Conservation (phyloP, 2,888 invertebrate species). For the Melieria omissa region DNA sequence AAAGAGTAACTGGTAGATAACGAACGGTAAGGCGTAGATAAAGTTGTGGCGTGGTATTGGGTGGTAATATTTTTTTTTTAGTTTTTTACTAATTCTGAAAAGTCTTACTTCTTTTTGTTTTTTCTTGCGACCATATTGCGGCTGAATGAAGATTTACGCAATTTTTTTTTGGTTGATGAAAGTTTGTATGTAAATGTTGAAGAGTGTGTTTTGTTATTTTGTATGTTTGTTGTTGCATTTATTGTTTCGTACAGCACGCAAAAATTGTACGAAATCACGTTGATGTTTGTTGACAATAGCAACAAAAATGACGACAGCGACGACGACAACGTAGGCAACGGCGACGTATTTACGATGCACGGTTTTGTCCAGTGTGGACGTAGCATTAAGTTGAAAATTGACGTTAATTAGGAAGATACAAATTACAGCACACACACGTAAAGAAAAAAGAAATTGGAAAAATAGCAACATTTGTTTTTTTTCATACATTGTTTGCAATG, state of each 20-base stretch:
- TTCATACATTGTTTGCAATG: constrained; percentile 26
- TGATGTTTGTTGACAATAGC: constrained; percentile 12
- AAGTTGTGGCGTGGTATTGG: background rate
- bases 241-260: too few relatives aligned
- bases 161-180: constrained; percentile 29
- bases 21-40: background rate
- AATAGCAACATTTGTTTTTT: constrained; percentile 18
- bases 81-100: constrained; percentile 56
- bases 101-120: constrained; percentile 98
- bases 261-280: background rate
- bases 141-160: constrained; percentile 66
- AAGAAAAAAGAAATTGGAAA: constrained; percentile 51
- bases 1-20: background rate
- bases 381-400: constrained; percentile 14
- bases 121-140: constrained; percentile 92
- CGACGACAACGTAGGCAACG: background rate
- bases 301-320: constrained; percentile 10
- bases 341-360: constrained; percentile 22
- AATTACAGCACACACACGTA: constrained; percentile 49
- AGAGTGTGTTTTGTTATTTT: background rate
- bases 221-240: too few relatives aligned
- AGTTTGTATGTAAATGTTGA: background rate
- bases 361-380: constrained; percentile 23
- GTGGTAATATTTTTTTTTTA: constrained; percentile 23
- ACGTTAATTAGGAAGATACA: constrained; percentile 9